Conservation (phyloP, 2,888 invertebrate species). For the Saturnia pavonia region DNA sequence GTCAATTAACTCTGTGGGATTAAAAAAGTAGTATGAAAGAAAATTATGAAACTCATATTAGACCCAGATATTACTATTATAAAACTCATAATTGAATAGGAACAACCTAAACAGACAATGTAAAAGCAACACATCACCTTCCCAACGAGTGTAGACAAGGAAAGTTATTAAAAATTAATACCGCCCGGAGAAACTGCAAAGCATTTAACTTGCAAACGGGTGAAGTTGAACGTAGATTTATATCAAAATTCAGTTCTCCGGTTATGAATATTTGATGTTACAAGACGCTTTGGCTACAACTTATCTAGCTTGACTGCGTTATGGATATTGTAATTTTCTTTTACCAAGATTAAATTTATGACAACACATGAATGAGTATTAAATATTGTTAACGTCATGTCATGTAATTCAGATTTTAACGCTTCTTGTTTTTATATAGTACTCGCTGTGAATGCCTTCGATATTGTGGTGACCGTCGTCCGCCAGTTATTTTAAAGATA, state of each 20-base stretch:
- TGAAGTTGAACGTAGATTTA: constrained; percentile 41
- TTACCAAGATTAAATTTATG: neutral
- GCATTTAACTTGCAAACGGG: constrained; percentile 44
- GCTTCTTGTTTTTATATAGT: neutral
- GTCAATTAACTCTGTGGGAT: too few relatives aligned
- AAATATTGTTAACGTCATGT: neutral
- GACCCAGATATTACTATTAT: neutral
- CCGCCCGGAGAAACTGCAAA: constrained; percentile 32
- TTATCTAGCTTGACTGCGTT: constrained; percentile 8
- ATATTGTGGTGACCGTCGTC: too few relatives aligned
- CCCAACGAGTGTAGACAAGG: constrained; percentile 38
- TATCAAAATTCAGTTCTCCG: constrained; percentile 34
- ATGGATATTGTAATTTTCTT: constrained; percentile 3
- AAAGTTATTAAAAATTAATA: constrained; percentile 45
- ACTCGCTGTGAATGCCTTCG: too few relatives aligned
- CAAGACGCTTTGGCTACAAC: constrained; percentile 9
- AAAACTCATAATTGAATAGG: constrained; percentile 4
- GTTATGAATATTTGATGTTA: constrained; percentile 21
- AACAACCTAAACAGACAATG: constrained; percentile 7
- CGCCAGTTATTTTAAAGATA: too few relatives aligned
- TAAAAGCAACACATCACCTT: constrained; percentile 25
- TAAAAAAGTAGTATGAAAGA: too few relatives aligned
- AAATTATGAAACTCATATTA: neutral
- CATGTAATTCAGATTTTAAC: neutral
- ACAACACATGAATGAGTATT: neutral